phyloP scores from a whole-genome alignment of 1,140 invertebrate species.

The Lepidurus packardi region DNA sequence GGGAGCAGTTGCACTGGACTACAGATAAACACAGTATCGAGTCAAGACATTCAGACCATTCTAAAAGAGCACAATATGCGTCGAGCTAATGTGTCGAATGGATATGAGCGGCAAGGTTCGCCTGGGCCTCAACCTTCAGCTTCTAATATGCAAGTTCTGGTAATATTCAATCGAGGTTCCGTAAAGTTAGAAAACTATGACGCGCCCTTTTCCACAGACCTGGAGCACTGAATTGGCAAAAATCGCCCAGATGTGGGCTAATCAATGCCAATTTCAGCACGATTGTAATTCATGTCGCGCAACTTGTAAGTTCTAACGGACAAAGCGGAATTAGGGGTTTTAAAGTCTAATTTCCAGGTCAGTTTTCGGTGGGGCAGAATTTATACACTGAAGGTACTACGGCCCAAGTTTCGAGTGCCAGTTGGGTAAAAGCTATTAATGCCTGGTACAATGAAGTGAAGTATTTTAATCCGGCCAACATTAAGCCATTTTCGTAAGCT shows the following conservation, averaged over 20 bases:
- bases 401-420: background rate
- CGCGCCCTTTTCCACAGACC: slow-evolving; percentile 33
- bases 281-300: slow-evolving; percentile 37
- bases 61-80: slow-evolving; percentile 67
- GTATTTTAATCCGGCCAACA: slow-evolving; percentile 23
- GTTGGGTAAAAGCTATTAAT: background rate
- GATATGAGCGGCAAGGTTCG: slow-evolving; percentile 54
- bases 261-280: slow-evolving; percentile 45
- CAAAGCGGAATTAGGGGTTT: too few species aligned
- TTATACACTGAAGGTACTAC: background rate
- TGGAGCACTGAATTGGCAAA: slow-evolving; percentile 46
- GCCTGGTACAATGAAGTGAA: background rate
- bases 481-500: slow-evolving; percentile 35
- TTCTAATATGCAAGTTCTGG: slow-evolving; percentile 73
- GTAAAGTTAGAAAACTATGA: too few species aligned
- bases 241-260: slow-evolving; percentile 46
- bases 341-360: background rate
- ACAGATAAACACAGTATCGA: background rate
- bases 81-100: slow-evolving; percentile 68
- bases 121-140: slow-evolving; percentile 62
- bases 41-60: slow-evolving; percentile 21
- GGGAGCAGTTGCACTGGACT: slow-evolving; percentile 23
- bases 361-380: background rate
- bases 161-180: slow-evolving; percentile 42
- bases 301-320: slow-evolving; percentile 20